Conservation (phyloP, 2,888 invertebrate species). For the Entomobrya multifasciata region DNA sequence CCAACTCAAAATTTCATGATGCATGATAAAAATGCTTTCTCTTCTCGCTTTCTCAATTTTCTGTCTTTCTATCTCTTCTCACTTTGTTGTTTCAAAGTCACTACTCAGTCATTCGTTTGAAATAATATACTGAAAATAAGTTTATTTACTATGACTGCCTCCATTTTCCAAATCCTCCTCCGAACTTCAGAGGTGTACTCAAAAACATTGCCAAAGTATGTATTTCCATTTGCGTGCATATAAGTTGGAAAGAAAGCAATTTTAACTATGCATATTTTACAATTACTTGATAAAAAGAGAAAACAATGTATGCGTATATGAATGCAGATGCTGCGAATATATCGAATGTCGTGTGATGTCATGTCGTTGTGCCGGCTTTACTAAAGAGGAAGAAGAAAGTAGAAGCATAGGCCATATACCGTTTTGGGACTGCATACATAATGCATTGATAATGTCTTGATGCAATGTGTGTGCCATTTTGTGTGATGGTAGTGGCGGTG, state of each 20-base stretch:
- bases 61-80: background rate
- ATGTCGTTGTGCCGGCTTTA: background rate
- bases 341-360: background rate
- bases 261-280: no score
- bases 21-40: constrained; percentile 51
- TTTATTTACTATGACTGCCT: no score
- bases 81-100: background rate
- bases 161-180: no score
- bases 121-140: background rate
- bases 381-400: background rate
- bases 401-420: background rate
- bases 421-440: constrained; percentile 50
- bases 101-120: background rate
- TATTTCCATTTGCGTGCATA: no score
- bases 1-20: constrained; percentile 51
- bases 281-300: no score
- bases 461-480: background rate
- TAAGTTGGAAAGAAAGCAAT: no score
- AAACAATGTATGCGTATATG: no score
- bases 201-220: constrained; percentile 43
- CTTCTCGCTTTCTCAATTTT: background rate
- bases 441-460: constrained; percentile 34
- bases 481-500: background rate
- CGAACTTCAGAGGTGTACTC: background rate
- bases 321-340: background rate